These are phyloP conservation scores for Seladonia tumulorum DNA, from an alignment of 2,888 invertebrate genomes.

Conservation along the genomic window DNA sequence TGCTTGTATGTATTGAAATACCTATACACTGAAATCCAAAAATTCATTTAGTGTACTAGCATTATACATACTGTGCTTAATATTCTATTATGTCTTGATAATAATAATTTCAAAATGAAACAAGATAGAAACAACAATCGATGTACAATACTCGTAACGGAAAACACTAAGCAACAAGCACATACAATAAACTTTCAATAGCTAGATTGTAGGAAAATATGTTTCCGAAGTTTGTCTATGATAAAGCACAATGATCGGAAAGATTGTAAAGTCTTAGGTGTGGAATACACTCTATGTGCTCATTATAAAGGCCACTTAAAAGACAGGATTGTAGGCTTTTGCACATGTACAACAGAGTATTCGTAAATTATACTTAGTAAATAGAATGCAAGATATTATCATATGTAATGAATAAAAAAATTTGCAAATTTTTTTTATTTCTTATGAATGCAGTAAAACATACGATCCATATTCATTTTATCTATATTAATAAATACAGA, in stretches of 20 bases:
- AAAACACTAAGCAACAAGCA: slow-evolving; percentile 57
- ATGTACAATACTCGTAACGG: slow-evolving; percentile 19
- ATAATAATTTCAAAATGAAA: slow-evolving; percentile 6
- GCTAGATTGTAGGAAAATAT: slow-evolving; percentile 67
- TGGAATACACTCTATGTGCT: slow-evolving; percentile 63
- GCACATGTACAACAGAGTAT: slow-evolving; percentile 44
- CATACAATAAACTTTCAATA: slow-evolving; percentile 66
- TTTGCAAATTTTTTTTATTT: slow-evolving; percentile 1
- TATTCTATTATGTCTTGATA: slow-evolving; percentile 11
- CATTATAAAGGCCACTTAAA: slow-evolving; percentile 70
- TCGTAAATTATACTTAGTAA: neutral
- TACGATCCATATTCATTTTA: slow-evolving; percentile 3
- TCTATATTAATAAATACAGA: slow-evolving; percentile 14
- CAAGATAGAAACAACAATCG: slow-evolving; percentile 20
- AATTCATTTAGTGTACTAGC: slow-evolving; percentile 20
- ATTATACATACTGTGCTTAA: slow-evolving; percentile 16
- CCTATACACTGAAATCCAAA: slow-evolving; percentile 25
- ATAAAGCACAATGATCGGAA: slow-evolving; percentile 63
- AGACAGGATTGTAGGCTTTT: slow-evolving; percentile 63
- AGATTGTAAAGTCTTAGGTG: slow-evolving; percentile 55
- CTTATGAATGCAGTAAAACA: slow-evolving; percentile 11
- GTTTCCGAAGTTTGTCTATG: slow-evolving; percentile 57
- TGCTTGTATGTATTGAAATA: slow-evolving; percentile 58
- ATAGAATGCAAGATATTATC: slow-evolving; percentile 13
- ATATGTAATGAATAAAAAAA: slow-evolving; percentile 2